Conservation (phyloP, 2,888 invertebrate genomes). For the Drosophila vallismaia region DNA sequence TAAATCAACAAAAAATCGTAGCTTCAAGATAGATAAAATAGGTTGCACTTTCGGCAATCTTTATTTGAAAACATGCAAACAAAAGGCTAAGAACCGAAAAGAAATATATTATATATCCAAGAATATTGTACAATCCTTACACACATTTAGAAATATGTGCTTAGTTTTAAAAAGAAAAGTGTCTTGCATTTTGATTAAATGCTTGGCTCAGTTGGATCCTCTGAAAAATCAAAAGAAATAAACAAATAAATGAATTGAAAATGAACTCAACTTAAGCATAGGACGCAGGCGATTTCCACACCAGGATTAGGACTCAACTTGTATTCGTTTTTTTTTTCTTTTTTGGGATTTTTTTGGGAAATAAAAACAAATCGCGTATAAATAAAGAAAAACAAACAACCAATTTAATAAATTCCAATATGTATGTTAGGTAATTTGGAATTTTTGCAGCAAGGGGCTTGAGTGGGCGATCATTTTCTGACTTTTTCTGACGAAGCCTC, state of each 20-base stretch:
- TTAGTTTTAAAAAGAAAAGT: constrained; percentile 6
- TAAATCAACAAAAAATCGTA: background rate
- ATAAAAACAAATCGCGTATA: background rate
- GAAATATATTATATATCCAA: background rate
- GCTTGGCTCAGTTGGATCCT: constrained; percentile 23
- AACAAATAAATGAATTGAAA: constrained; percentile 5
- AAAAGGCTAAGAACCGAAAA: background rate
- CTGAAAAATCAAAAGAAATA: constrained; percentile 19
- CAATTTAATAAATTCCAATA: background rate
- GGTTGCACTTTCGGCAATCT: background rate
- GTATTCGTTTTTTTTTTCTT: too few species aligned
- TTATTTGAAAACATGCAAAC: constrained; percentile 1
- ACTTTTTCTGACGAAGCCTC: too few species aligned
- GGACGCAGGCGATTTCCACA: background rate
- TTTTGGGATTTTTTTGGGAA: too few species aligned
- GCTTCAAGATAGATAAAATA: background rate
- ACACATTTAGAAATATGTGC: background rate
- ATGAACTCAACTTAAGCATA: background rate
- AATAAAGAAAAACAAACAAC: background rate
- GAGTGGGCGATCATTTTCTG: background rate
- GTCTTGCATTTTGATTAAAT: constrained; percentile 30
- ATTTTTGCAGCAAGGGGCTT: background rate
- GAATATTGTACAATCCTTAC: background rate
- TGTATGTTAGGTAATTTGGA: background rate
- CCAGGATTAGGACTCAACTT: background rate